These are phyloP conservation scores for Electrophaes corylata DNA, from an alignment of 2,888 invertebrate genomes.

Conservation along the genomic window DNA sequence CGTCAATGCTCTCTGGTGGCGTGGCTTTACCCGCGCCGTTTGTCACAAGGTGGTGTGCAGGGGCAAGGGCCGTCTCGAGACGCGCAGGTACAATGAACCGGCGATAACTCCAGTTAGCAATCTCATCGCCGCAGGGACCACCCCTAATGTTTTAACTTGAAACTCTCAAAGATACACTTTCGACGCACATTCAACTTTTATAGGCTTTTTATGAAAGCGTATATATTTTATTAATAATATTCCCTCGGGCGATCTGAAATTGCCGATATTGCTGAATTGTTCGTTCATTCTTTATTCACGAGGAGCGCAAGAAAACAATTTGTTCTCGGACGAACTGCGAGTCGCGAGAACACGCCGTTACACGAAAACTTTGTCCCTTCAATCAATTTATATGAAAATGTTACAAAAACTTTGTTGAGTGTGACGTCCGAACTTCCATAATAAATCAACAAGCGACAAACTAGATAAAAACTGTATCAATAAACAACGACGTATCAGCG, in stretches of 20 bases:
- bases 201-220: constrained; percentile 15
- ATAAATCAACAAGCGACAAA: constrained; percentile 30
- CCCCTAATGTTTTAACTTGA: constrained; percentile 20
- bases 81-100: constrained; percentile 23
- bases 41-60: constrained; percentile 26
- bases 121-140: constrained; percentile 11
- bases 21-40: constrained; percentile 22
- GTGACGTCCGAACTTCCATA: constrained; percentile 27
- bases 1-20: constrained; percentile 25
- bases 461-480: constrained; percentile 8
- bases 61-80: background rate
- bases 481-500: constrained; percentile 9
- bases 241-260: constrained; percentile 16
- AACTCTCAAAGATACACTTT: constrained; percentile 23
- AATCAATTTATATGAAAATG: constrained; percentile 39
- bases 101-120: constrained; percentile 15
- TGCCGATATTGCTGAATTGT: constrained; percentile 21
- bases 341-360: constrained; percentile 19
- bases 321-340: constrained; percentile 24
- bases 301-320: constrained; percentile 19
- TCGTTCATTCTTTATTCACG: constrained; percentile 20
- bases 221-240: constrained; percentile 20
- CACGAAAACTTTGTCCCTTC: constrained; percentile 25
- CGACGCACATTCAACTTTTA: constrained; percentile 21
- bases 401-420: constrained; percentile 19